Percentiles rank a stretch among this genome's conserved stretches.
Conservation (phyloP, 2,113 vertebrate genomes). For the Tachysurus vachellii region DNA sequence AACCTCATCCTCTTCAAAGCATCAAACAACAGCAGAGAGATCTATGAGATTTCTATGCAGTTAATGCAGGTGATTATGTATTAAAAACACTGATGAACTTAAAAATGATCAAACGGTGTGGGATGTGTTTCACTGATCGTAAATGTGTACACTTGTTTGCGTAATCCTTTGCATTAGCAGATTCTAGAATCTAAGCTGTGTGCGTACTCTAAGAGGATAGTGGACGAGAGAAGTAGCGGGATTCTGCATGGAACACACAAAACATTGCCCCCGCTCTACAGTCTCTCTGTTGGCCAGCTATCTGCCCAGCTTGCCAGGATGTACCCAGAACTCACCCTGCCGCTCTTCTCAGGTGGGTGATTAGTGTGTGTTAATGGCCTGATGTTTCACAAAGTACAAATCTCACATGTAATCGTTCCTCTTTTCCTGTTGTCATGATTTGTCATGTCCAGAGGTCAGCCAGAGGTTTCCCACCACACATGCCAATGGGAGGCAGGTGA, state of each 20-base stretch:
- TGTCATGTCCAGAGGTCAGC: constrained; percentile 83
- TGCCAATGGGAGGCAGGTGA: constrained; percentile 94
- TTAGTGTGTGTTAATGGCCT: background rate
- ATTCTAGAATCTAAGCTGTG: constrained; percentile 93
- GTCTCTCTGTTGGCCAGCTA: constrained; percentile 86
- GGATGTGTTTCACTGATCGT: background rate
- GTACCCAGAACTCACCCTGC: constrained; percentile 97
- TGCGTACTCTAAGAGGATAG: constrained; percentile 90
- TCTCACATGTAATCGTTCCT: background rate
- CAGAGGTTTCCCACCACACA: constrained; percentile 94
- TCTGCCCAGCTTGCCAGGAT: constrained; percentile 92
- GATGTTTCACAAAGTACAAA: background rate
- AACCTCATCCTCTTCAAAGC: constrained; percentile 98
- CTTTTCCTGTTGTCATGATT: background rate
- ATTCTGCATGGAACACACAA: constrained; percentile 91
- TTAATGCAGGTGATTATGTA: constrained; percentile 86
- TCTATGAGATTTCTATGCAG: constrained; percentile 98
- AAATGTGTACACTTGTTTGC: background rate
- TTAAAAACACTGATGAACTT: background rate
- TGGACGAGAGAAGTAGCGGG: constrained; percentile 88
- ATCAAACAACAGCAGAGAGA: constrained; percentile 94
- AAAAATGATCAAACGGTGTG: background rate
- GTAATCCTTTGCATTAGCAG: constrained; percentile 65
- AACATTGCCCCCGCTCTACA: constrained; percentile 91
- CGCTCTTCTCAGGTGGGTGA: constrained; percentile 89